Evolutionary conservation across 2,888 invertebrate genomes (phyloP).

Genomic region (Euspilapteryx auroguttella): DNA sequence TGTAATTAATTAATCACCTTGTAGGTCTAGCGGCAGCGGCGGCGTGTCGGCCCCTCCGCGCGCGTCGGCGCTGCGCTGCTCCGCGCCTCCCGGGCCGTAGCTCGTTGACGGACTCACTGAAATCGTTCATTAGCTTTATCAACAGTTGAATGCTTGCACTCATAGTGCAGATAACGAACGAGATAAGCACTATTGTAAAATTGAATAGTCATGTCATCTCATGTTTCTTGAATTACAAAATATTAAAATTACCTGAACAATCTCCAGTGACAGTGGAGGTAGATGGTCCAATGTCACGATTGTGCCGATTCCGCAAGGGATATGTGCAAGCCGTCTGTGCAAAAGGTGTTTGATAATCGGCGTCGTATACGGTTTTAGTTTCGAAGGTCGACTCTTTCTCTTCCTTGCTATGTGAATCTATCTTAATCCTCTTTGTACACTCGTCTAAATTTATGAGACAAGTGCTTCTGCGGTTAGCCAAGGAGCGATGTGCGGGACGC

Average conservation of each 20-base stretch:
- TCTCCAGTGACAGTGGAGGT: slow-evolving; percentile 38
- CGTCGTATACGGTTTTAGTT: slow-evolving; percentile 21
- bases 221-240: no score
- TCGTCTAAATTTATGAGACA: slow-evolving; percentile 32
- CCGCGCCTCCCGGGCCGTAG: slow-evolving; percentile 17
- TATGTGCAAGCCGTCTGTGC: slow-evolving; percentile 23
- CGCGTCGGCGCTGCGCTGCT: slow-evolving; percentile 25
- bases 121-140: slow-evolving; percentile 28
- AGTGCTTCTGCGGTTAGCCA: slow-evolving; percentile 37
- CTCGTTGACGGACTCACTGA: slow-evolving; percentile 31
- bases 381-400: slow-evolving; percentile 15
- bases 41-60: slow-evolving; percentile 26
- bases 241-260: slow-evolving; percentile 35
- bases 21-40: slow-evolving; percentile 19
- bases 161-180: slow-evolving; percentile 32
- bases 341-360: slow-evolving; percentile 23
- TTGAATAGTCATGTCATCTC: background rate
- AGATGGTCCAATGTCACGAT: slow-evolving; percentile 31
- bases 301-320: slow-evolving; percentile 27
- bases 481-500: slow-evolving; percentile 37
- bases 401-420: slow-evolving; percentile 45
- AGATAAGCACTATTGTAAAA: slow-evolving; percentile 24
- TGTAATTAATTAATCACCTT: no score
- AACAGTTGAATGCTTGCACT: slow-evolving; percentile 29
- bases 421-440: slow-evolving; percentile 53